Evolutionary conservation across 2,113 vertebrate genomes (phyloP), one percentile per base, ranked within the genome.

Genomic region (Octodon degus): DNA sequence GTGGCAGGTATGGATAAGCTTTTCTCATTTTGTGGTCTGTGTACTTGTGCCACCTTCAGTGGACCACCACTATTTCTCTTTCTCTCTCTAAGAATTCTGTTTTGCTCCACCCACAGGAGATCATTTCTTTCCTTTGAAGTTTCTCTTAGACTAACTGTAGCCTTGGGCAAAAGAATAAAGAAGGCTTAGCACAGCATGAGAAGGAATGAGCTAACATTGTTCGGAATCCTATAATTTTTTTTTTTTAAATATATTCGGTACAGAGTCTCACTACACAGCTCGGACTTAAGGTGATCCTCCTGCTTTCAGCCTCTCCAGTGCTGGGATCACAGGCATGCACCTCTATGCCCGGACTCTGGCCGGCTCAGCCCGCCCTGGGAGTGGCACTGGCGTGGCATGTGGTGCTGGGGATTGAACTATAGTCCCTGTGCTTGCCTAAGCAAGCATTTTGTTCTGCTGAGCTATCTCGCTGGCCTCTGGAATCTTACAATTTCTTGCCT

Each of bases 21-120:
- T 40, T 2, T 72, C 63, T 50, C 53, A 60, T 11, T 65, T 8
- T 10, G 40, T 58, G 1, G 25, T 63, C 62, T 84, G 16, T 58
- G 24, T 27, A 11, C 4, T 83, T 72, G 2, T 70, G 47, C 0
- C 30, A n/a, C 12, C 6, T 53, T 76, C 4, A 19, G 58, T 37
- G 17, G 22, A 37, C 74, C 10, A n/a, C 22, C 1, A 1, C 10
- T 43, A 2, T 32, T 60, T 86, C n/a, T 58, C 5, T 70, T 5
- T 32, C 24, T 65, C 7, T 77, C 9, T 62, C 65, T 90, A 8
- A 63, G 50, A 19, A 10, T 67, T 83, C 58, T 91, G 20, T 24
- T 70, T 68, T 53, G 4, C 40, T 80, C 7, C 20, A 65, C 0
- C 0, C 2, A 7, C 0, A 6, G 8, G 2, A 1, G 25, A 37